These are phyloP conservation scores for Tiliacea citrago DNA, from an alignment of 2,888 invertebrate species.

Conservation along the genomic window DNA sequence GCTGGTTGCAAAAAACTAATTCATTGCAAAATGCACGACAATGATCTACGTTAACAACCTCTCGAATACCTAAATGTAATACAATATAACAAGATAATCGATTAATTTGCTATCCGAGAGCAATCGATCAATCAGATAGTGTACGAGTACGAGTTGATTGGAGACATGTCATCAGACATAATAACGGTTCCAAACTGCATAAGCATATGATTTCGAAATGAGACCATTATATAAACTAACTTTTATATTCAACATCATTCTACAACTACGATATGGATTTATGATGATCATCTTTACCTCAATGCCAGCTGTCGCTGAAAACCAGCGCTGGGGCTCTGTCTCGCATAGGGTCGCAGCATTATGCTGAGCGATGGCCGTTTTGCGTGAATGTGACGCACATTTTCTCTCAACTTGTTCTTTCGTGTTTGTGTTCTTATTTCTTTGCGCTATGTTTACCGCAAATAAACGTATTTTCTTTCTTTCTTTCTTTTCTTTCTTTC, in stretches of 20 bases:
- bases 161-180: constrained; percentile 51
- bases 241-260: constrained; percentile 16
- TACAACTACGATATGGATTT: constrained; percentile 7
- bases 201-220: constrained; percentile 44
- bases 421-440: no score
- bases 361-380: no score
- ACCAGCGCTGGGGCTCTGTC: no score
- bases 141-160: constrained; percentile 37
- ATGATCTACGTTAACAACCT: constrained; percentile 53
- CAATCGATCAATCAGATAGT: constrained; percentile 58
- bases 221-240: constrained; percentile 31
- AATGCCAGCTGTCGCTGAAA: no score
- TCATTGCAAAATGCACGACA: constrained; percentile 63
- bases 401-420: no score
- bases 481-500: no score
- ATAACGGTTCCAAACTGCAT: constrained; percentile 36
- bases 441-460: no score
- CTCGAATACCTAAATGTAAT: constrained; percentile 52
- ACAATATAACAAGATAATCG: constrained; percentile 60
- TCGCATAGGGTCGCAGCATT: no score
- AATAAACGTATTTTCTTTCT: no score
- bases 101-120: constrained; percentile 47
- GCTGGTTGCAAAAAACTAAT: constrained; percentile 59
- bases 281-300: constrained; percentile 17
- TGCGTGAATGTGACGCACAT: no score